Base-by-base conservation (phyloP, 2,113 vertebrate genomes). In the Hemibagrus wyckioides region DNA sequence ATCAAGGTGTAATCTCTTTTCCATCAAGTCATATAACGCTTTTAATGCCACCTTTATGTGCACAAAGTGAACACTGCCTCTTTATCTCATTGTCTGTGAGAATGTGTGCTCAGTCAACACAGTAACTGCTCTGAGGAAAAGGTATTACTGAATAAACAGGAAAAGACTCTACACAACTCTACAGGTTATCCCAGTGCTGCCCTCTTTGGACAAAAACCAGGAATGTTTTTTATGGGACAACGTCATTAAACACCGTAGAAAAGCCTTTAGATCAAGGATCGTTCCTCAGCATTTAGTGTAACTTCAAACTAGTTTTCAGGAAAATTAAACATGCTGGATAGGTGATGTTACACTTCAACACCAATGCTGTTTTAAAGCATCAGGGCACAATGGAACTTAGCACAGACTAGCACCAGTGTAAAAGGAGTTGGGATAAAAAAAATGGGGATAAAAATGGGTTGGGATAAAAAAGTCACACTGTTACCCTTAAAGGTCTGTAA, bases 101-200 rank as follows among this genome's bases (percentile, higher is more conserved):
- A 2, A 73, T 84, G 33, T 73, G 30, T 54, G n/a, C 48, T 71
- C 44, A 84, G 21, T 33, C 25, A 17, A 71, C 50, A 36, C 15
- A 54, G 6, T 28, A 25, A 25, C 25, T 39, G 65, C 28, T 56
- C 30, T 73, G 48, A 36, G 30, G 52, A 14, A 83, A 67, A 67
- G 3, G 13, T 19, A 65, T 69, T 48, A 69, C 83, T 56, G 36
- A 41, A 44, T 44, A 54, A 75, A 54, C 33, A 57, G 25, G 33
- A 57, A 84, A 33, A 36, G n/a, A 39, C 30, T 2, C 30, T 2
- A 30, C 1, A 85, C 21, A 36, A 30, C 2, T 57, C 36, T 48
- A 48, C 54, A 69, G 48, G 41, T 36, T 54, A 54, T 82, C 65
- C 33, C 88, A 84, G 52, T 87, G 89, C 83, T 89, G 83, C 79